Conservation (phyloP, 2,113 vertebrate species). For the Macquaria ambigua region DNA sequence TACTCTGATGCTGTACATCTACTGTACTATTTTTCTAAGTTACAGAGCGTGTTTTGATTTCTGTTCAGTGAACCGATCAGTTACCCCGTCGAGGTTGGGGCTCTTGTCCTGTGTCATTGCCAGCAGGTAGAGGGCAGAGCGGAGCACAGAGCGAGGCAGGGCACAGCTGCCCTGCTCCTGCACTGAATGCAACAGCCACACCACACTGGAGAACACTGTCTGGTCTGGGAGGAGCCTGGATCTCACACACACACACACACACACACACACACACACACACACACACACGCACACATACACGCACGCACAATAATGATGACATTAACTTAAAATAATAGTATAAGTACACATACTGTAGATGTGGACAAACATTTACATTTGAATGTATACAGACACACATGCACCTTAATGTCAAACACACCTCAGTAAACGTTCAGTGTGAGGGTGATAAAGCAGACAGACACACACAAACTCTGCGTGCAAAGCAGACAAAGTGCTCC, state of each 20-base stretch:
- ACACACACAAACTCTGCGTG: constrained; percentile 31
- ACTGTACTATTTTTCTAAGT: background rate
- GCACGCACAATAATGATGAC: background rate
- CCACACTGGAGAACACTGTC: constrained; percentile 87
- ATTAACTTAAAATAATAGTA: background rate
- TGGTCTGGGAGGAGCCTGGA: constrained; percentile 90
- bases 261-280: constrained; percentile 4
- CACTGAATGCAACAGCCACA: constrained; percentile 85
- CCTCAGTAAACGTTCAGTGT: background rate
- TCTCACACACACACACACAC: constrained; percentile 20
- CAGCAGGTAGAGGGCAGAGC: constrained; percentile 91
- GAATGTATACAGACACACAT: background rate
- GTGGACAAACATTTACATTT: constrained; percentile 17
- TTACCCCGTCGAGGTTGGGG: constrained; percentile 85
- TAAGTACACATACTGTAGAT: background rate
- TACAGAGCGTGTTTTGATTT: constrained; percentile 5
- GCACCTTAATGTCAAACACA: constrained; percentile 12
- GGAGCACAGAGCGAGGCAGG: constrained; percentile 81
- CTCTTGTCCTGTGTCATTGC: constrained; percentile 88
- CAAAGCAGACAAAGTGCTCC: constrained; percentile 19
- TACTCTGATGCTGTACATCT: background rate
- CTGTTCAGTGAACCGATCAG: background rate
- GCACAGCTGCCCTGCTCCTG: constrained; percentile 83
- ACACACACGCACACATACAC: constrained; percentile 20
- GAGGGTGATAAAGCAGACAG: constrained; percentile 16